phyloP scores from a whole-genome alignment of 2,113 vertebrate genomes.

The Thamnophis sirtalis region DNA sequence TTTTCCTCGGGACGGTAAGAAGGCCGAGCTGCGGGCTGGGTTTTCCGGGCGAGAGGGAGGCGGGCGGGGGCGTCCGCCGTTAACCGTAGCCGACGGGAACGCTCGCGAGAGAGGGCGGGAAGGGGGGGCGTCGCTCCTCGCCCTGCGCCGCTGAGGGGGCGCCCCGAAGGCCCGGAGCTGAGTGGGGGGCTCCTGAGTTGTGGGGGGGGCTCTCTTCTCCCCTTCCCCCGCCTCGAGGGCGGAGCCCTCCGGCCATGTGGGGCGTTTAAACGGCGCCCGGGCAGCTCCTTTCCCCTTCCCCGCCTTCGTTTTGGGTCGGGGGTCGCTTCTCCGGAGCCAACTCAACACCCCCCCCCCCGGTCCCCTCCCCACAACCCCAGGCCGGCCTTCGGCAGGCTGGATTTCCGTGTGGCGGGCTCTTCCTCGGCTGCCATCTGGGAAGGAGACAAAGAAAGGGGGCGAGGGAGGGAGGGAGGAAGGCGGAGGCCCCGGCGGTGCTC shows the following conservation, averaged over 20 bases:
- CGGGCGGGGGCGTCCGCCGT: neutral
- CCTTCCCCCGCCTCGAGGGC: neutral
- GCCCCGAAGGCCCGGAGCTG: neutral
- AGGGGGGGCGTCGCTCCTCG: neutral
- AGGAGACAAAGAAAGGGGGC: neutral
- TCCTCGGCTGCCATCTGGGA: neutral
- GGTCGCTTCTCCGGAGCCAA: neutral
- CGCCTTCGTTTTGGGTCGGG: neutral
- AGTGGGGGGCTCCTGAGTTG: too few species aligned
- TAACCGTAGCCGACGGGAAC: too few species aligned
- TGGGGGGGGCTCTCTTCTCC: neutral
- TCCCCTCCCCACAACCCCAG: too few species aligned
- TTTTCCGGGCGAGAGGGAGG: neutral
- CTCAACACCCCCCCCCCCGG: too few species aligned
- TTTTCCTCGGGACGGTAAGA: neutral
- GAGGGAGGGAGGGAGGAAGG: neutral
- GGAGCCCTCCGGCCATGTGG: neutral
- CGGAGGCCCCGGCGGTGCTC: neutral
- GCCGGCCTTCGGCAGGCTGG: neutral
- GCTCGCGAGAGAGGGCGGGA: neutral
- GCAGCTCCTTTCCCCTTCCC: neutral
- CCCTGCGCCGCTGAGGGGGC: neutral
- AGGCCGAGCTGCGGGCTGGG: neutral
- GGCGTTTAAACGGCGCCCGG: neutral
- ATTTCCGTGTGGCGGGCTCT: neutral